Percentiles rank a stretch among this genome's conserved stretches.
Evolutionary conservation across 2,888 invertebrate genomes (phyloP).

Genomic region (Prosapia bicincta): DNA sequence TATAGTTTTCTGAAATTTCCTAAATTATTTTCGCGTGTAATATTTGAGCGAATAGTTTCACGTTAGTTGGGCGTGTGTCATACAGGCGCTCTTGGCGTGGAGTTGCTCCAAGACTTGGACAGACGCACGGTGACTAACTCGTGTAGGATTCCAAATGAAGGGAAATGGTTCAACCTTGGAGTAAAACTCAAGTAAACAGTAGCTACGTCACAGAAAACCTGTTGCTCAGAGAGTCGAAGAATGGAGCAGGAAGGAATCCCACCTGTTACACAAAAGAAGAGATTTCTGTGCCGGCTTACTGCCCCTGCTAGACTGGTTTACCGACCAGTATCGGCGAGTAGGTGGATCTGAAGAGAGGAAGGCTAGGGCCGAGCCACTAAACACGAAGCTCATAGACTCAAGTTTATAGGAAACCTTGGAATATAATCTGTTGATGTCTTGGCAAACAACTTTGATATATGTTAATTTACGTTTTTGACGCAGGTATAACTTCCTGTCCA

Average conservation of each 20-base stretch:
- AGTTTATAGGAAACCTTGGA: too few relatives aligned
- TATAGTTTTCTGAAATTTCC: too few relatives aligned
- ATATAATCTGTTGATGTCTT: too few relatives aligned
- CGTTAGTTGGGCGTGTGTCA: too few relatives aligned
- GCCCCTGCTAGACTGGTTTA: neutral
- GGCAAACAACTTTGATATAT: too few relatives aligned
- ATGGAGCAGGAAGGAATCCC: neutral
- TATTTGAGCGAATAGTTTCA: too few relatives aligned
- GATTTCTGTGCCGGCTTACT: neutral
- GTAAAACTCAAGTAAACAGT: neutral
- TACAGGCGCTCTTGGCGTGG: too few relatives aligned
- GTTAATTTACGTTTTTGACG: too few relatives aligned
- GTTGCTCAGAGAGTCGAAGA: neutral
- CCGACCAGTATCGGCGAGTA: neutral
- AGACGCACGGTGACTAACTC: neutral
- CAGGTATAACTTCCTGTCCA: too few relatives aligned
- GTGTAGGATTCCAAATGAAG: neutral
- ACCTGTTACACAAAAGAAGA: constrained; percentile 2
- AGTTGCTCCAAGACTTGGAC: too few relatives aligned
- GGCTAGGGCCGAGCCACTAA: neutral
- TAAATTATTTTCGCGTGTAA: too few relatives aligned
- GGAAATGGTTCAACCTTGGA: neutral
- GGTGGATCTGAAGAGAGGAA: neutral
- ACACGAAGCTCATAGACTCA: too few relatives aligned
- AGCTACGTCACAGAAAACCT: neutral